Percentiles rank a stretch among this genome's conserved stretches.
Conservation (phyloP, 2,888 invertebrate genomes). For the Diachrysia chrysitis region DNA sequence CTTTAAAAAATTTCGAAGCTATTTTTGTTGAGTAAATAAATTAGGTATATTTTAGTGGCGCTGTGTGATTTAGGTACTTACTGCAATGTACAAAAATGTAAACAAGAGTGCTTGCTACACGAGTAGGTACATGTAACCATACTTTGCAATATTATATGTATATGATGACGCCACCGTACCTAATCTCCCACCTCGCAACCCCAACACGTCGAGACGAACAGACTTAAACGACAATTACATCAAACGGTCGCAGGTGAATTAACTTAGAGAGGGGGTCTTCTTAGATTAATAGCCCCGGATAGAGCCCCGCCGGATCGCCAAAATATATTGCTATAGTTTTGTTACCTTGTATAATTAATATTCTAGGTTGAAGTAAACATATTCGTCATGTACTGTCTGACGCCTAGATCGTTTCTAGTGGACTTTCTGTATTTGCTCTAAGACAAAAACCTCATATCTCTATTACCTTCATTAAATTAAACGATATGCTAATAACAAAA, state of each 20-base stretch:
- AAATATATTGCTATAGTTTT: conserved; percentile 66
- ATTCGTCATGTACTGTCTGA: conserved; percentile 25
- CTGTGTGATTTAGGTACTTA: too few species aligned
- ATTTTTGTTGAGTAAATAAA: too few species aligned
- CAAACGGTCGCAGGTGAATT: conserved; percentile 77
- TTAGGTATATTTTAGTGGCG: too few species aligned
- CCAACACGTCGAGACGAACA: conserved; percentile 64
- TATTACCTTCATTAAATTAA: too few species aligned
- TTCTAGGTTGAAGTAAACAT: conserved; percentile 42
- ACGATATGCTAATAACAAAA: too few species aligned
- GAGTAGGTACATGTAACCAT: not conserved
- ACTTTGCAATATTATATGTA: not conserved
- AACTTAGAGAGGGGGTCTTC: conserved; percentile 71
- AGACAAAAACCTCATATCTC: too few species aligned
- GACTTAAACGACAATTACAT: conserved; percentile 75
- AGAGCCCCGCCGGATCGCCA: conserved; percentile 65
- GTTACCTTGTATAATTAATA: conserved; percentile 48
- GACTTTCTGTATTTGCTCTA: not conserved
- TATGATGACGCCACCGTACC: conserved; percentile 59
- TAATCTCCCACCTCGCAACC: conserved; percentile 55
- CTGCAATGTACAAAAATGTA: too few species aligned
- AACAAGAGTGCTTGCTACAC: too few species aligned
- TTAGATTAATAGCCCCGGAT: conserved; percentile 79
- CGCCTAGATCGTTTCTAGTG: not conserved
- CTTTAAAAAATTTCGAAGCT: too few species aligned